These are phyloP conservation scores for Phaedon cochleariae DNA, from an alignment of 2,888 invertebrate genomes.

Conservation along the genomic window DNA sequence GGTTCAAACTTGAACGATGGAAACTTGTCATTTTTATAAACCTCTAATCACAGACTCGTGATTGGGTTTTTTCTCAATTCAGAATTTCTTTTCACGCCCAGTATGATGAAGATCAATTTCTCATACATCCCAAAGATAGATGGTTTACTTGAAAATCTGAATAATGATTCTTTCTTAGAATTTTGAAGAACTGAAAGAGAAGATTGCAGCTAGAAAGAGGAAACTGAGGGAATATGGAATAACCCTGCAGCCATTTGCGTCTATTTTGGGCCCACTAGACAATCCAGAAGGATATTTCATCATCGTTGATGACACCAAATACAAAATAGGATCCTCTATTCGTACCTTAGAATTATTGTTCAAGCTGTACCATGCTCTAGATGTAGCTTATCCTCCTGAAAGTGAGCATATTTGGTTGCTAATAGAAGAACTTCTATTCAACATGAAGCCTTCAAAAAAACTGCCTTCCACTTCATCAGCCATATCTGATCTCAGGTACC, in stretches of 20 bases:
- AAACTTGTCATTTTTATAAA: too few species aligned
- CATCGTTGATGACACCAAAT: conserved; percentile 4
- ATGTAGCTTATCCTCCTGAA: conserved; percentile 5
- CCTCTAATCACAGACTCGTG: too few species aligned
- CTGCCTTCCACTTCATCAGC: too few species aligned
- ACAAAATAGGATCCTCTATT: conserved; percentile 4
- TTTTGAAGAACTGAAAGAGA: neutral
- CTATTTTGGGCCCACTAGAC: neutral
- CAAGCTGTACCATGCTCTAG: conserved; percentile 3
- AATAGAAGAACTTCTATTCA: neutral
- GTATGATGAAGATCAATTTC: too few species aligned
- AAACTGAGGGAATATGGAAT: neutral
- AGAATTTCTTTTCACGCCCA: too few species aligned
- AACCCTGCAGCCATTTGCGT: too few species aligned
- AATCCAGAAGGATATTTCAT: neutral
- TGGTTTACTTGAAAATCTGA: too few species aligned
- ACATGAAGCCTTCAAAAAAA: neutral
- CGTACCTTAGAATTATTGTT: neutral
- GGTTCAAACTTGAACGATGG: too few species aligned
- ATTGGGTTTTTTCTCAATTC: too few species aligned
- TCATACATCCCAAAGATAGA: too few species aligned
- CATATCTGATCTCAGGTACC: too few species aligned
- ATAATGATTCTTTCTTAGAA: neutral
- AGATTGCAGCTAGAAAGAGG: neutral
- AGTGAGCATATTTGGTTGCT: neutral